Evolutionary conservation across 2,888 invertebrate genomes (phyloP).

Genomic region (Taphrorychus bicolor): DNA sequence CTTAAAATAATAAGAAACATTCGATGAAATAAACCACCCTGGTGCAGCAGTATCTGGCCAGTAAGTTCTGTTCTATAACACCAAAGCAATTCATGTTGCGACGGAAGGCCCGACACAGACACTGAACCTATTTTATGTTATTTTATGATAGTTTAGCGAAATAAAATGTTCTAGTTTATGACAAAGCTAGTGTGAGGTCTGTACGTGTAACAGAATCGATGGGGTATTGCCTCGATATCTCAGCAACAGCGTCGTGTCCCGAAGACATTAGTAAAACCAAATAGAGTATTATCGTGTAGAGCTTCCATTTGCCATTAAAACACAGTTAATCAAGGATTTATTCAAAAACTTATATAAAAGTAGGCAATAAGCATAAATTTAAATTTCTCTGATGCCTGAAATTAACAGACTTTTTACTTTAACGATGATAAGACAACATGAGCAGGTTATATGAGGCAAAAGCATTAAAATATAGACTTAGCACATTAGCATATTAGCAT

Average conservation of each 20-base stretch:
- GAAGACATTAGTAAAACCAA: too few relatives aligned
- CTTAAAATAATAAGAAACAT: too few relatives aligned
- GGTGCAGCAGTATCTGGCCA: too few relatives aligned
- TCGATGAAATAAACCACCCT: too few relatives aligned
- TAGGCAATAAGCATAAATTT: not conserved
- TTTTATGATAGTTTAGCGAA: slow-evolving; percentile 35
- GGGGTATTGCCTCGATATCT: not conserved
- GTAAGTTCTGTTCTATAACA: too few relatives aligned
- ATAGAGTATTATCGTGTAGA: too few relatives aligned
- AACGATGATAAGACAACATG: too few relatives aligned
- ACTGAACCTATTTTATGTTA: slow-evolving; percentile 31
- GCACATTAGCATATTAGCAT: too few relatives aligned
- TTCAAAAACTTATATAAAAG: not conserved
- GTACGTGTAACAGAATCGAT: slow-evolving; percentile 1
- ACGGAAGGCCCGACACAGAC: slow-evolving; percentile 22
- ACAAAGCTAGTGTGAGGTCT: slow-evolving; percentile 21
- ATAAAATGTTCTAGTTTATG: slow-evolving; percentile 34
- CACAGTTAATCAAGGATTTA: too few relatives aligned
- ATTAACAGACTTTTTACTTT: too few relatives aligned
- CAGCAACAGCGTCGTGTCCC: not conserved
- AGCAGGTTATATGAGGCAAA: too few relatives aligned
- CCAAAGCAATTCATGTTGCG: slow-evolving; percentile 26
- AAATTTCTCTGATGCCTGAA: not conserved
- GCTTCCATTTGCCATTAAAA: not conserved
- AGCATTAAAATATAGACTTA: too few relatives aligned